phyloP scores from a whole-genome alignment of 2,797 vertebrate genomes.

The Xerus rutilus region DNA sequence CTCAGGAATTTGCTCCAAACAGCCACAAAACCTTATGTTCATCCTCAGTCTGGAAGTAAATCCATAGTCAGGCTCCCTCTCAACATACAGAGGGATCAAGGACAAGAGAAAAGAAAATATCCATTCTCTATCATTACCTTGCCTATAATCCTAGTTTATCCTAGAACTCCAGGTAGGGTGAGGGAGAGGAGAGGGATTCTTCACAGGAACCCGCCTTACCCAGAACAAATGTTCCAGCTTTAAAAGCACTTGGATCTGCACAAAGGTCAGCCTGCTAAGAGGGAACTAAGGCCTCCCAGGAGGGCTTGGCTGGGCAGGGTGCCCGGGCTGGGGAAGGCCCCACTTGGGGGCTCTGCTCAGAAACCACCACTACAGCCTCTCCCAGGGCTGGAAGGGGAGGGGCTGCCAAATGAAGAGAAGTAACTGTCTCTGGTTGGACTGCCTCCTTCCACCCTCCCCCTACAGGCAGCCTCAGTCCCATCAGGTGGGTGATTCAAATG shows the following conservation, averaged over 20 bases:
- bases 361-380: neutral
- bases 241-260: conserved; percentile 65
- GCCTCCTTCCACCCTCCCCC: neutral
- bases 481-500: conserved; percentile 17
- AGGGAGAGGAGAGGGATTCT: neutral
- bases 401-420: neutral
- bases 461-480: neutral
- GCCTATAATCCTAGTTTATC: neutral
- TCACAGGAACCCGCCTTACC: neutral
- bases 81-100: neutral
- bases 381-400: neutral
- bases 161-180: neutral
- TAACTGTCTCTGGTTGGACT: neutral
- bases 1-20: conserved; percentile 14
- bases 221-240: conserved; percentile 54
- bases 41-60: neutral
- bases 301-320: conserved; percentile 67
- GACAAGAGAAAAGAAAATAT: neutral
- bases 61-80: neutral
- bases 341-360: conserved; percentile 26
- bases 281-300: conserved; percentile 69
- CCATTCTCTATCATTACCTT: neutral
- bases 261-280: conserved; percentile 83
- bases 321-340: conserved; percentile 57
- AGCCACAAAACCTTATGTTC: conserved; percentile 20